Evolutionary conservation across 2,113 vertebrate genomes (phyloP).

Genomic region (Mesitornis unicolor): DNA sequence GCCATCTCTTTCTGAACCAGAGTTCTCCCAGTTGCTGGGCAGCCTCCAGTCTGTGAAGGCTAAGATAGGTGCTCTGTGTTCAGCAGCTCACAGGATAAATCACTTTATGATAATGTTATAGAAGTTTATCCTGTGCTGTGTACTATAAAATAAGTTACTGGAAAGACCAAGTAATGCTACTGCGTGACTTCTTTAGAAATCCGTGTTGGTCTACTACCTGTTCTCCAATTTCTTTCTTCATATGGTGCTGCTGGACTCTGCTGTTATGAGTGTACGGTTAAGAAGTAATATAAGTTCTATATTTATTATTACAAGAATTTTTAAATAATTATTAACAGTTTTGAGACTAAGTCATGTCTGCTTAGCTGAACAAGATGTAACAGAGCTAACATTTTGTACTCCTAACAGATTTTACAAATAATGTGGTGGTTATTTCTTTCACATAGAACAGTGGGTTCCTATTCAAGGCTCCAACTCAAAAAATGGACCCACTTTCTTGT

Average conservation of each 20-base stretch:
- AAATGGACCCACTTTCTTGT: slow-evolving; percentile 14
- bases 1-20: background rate
- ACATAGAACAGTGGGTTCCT: slow-evolving; percentile 16
- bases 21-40: background rate
- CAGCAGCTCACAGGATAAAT: background rate
- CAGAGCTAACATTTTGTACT: slow-evolving; percentile 66
- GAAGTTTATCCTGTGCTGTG: background rate
- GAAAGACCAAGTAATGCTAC: background rate
- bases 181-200: background rate
- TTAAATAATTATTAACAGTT: slow-evolving; percentile 72
- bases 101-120: background rate
- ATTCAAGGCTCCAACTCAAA: slow-evolving; percentile 31
- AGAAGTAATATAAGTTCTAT: slow-evolving; percentile 54
- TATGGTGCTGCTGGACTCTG: slow-evolving; percentile 14
- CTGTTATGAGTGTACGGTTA: slow-evolving; percentile 27
- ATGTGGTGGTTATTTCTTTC: slow-evolving; percentile 59
- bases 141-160: background rate
- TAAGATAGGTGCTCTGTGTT: background rate
- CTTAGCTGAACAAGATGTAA: slow-evolving; percentile 72
- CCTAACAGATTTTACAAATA: slow-evolving; percentile 48
- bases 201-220: background rate
- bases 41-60: background rate
- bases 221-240: background rate
- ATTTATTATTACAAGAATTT: slow-evolving; percentile 67
- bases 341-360: slow-evolving; percentile 54